Percentiles rank a stretch among this genome's conserved stretches.
phyloP scores from a whole-genome alignment of 1,140 invertebrate genomes.

The Phenacoccus solenopsis region DNA sequence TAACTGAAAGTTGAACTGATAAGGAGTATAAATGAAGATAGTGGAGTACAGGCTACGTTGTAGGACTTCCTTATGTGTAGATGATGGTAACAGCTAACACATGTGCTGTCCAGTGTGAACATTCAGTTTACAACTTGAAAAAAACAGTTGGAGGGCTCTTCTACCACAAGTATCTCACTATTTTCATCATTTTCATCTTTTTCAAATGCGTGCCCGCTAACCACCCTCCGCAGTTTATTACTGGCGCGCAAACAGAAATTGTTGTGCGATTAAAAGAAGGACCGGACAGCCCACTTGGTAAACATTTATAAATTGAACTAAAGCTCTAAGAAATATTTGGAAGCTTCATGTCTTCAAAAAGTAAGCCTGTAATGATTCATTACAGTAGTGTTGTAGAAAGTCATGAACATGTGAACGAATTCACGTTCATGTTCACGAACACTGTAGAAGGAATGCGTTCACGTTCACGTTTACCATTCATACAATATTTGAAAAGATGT shows the following conservation, averaged over 20 bases:
- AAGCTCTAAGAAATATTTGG: background rate
- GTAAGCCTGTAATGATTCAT: no score
- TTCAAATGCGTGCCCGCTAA: slow-evolving; percentile 37
- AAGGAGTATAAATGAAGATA: background rate
- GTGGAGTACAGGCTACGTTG: background rate
- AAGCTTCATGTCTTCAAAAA: no score
- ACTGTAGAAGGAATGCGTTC: no score
- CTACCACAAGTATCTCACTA: background rate
- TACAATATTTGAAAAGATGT: no score
- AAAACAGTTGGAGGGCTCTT: background rate
- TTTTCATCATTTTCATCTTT: background rate
- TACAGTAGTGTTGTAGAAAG: no score
- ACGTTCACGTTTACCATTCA: no score
- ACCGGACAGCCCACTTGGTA: slow-evolving; percentile 68
- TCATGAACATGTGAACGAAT: no score
- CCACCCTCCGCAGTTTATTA: slow-evolving; percentile 67
- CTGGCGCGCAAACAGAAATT: slow-evolving; percentile 76
- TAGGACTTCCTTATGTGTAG: background rate
- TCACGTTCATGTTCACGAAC: no score
- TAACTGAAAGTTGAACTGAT: background rate
- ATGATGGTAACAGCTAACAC: slow-evolving; percentile 3
- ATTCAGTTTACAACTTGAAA: background rate
- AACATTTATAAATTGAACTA: slow-evolving; percentile 33
- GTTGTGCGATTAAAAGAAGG: slow-evolving; percentile 77
- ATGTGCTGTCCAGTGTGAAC: background rate